Base-by-base conservation (phyloP, 2,113 vertebrate genomes). In the Leptobrachium leishanense region DNA sequence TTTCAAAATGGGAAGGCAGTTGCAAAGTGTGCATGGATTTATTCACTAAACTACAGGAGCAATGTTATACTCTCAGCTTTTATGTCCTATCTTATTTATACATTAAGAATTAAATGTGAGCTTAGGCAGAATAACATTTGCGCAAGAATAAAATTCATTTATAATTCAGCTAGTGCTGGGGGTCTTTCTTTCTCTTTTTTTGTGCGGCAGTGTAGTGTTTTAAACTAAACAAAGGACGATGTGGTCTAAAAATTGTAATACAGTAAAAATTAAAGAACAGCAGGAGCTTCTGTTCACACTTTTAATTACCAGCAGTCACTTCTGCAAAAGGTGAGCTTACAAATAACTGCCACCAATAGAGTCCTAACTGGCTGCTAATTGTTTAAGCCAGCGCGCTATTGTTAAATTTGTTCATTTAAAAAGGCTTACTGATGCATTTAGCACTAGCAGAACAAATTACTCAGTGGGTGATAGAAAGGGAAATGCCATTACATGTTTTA, bases 341-440 rank as follows among this genome's bases (percentile, higher is more conserved):
- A 79, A 79, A 79, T 79, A 79, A 74, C 71, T 66, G 70, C 40
- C 70, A 79, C 69, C 73, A 65, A 79, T 73, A 57, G 63, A 79
- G 72, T 69, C 70, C 72, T 73, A 79, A 79, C 70, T 67, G 70
- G 59, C 70, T 73, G 72, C 63, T 74, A 79, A 79, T 73, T 79
- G 70, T 79, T 79, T 73, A 11, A 67, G 63, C 46, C 77, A 73
- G 69, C 39, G 66, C 44, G 69, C 77, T 73, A 72, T 73, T 79
- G 77, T 79, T 73, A 79, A 11, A 79, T 79, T 72, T 72, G 76
- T 63, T 79, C 76, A 79, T 79, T 79, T 79, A 79, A 73, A 79
- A 73, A 66, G 70, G 63, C 69, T 79, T 79, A 79, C 62, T 67
- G 77, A 79, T 73, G 77, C 76, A 79, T 79, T 79, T 79, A 79